phyloP scores from a whole-genome alignment of 2,113 vertebrate genomes.

The Oncorhynchus gorbuscha region DNA sequence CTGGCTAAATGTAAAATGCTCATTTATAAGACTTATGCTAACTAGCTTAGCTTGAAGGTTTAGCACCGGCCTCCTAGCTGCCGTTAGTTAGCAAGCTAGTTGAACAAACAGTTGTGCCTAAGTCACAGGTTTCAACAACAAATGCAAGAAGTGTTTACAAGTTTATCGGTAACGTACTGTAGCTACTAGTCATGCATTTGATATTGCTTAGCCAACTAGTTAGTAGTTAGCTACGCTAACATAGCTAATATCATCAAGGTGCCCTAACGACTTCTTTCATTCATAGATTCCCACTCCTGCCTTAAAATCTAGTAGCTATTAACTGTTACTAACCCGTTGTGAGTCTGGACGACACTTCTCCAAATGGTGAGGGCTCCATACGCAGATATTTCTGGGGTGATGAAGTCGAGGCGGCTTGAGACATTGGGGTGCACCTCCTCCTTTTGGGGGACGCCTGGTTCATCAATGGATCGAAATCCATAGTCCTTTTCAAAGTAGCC shows the following conservation, averaged over 20 bases:
- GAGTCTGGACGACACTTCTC: constrained; percentile 87
- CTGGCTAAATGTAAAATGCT: background rate
- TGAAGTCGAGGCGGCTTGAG: constrained; percentile 73
- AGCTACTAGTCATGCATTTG: no score
- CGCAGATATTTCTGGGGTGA: constrained; percentile 95
- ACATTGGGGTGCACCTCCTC: constrained; percentile 87
- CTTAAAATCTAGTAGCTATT: background rate
- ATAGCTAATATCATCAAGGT: background rate
- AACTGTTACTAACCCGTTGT: constrained; percentile 81
- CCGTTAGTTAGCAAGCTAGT: background rate
- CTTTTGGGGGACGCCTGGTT: constrained; percentile 88
- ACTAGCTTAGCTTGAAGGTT: background rate
- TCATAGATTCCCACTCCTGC: background rate
- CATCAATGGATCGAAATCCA: constrained; percentile 94
- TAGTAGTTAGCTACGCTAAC: background rate
- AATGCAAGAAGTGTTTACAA: no score
- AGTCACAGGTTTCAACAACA: background rate
- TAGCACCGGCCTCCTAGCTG: background rate
- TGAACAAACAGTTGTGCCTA: background rate
- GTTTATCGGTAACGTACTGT: no score
- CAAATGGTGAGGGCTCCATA: constrained; percentile 93
- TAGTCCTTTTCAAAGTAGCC: constrained; percentile 93
- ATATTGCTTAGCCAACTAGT: no score
- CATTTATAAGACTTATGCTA: background rate
- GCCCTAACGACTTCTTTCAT: background rate